Conservation (phyloP, 2,113 vertebrate species). For the Pterocles orientalis region DNA sequence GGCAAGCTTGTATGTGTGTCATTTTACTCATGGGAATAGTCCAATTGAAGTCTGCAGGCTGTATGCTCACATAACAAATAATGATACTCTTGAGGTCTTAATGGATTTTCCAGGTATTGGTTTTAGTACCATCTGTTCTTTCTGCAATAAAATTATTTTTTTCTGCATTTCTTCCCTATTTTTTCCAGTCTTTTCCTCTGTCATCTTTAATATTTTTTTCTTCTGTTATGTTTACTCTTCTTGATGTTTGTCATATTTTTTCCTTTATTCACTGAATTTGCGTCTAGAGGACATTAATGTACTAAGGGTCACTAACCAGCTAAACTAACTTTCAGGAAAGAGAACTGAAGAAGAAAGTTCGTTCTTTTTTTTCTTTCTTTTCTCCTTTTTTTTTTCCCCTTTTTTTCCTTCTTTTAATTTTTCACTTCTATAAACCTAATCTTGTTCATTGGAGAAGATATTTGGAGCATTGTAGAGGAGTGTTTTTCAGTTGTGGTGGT, state of each 20-base stretch:
- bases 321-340: background rate
- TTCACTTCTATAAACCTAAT: background rate
- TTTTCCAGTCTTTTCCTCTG: background rate
- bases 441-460: background rate
- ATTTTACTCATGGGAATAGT: conserved; percentile 30
- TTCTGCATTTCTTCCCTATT: background rate
- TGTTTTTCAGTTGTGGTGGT: background rate
- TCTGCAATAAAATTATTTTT: background rate
- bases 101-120: conserved; percentile 33
- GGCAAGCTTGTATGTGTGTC: background rate
- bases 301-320: background rate
- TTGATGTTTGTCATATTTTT: background rate
- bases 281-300: background rate
- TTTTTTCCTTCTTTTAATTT: background rate
- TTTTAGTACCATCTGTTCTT: conserved; percentile 32
- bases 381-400: too few relatives aligned
- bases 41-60: conserved; percentile 25
- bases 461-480: background rate
- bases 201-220: background rate
- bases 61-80: conserved; percentile 21
- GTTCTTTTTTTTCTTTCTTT: background rate
- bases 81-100: conserved; percentile 23
- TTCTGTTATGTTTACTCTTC: background rate
- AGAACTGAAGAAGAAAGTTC: background rate
- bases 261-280: background rate